Base-by-base conservation (phyloP, 2,888 invertebrate species). In the Pemphredon lugubris region DNA sequence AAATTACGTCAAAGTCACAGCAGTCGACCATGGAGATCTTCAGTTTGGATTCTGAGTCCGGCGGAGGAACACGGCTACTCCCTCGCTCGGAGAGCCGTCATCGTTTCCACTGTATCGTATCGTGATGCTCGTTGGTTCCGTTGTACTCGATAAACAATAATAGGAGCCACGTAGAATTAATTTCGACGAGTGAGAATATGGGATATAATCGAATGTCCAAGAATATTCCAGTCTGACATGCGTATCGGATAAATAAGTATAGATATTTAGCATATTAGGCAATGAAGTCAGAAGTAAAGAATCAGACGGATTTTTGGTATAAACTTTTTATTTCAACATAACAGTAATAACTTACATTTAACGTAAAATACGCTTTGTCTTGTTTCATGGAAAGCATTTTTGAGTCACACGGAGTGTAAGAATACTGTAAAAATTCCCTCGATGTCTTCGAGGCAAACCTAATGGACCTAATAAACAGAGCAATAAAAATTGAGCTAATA, bases 1-100 rank as follows among this genome's bases (percentile, higher is more conserved):
- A 85, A 84, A 26, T 53, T 45, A 73, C 63, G 59, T 84, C 85
- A 86, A 85, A 83, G 85, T 86, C 84, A 86, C 83, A 78, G n/a
- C 32, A 57, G 21, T 51, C 61, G 45, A 45, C 40, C 60, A 13
- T 9, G 23, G 20, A 11, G 40, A 63, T 47, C 40, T 26, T 69
- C 70, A 57, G 42, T 63, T 18, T n/a, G 30, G 9, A 30, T 54
- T 55, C 47, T 5, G 45, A 37, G 45, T 51, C 16, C 48, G 18
- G 16, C 1, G 14, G 18, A 6, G n/a, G 14, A 47, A 21, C 42
- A 54, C 30, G 30, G 18, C 14, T 7, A 30, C 30, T 6, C 6
- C 30, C 7, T 9, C 9, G n/a, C n/a, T n/a, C n/a, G n/a, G n/a
- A n/a, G n/a, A n/a, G n/a, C n/a, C n/a, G n/a, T n/a, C n/a, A n/a